phyloP scores from a whole-genome alignment of 2,888 invertebrate genomes.

The Amblyjoppa fuscipennis region DNA sequence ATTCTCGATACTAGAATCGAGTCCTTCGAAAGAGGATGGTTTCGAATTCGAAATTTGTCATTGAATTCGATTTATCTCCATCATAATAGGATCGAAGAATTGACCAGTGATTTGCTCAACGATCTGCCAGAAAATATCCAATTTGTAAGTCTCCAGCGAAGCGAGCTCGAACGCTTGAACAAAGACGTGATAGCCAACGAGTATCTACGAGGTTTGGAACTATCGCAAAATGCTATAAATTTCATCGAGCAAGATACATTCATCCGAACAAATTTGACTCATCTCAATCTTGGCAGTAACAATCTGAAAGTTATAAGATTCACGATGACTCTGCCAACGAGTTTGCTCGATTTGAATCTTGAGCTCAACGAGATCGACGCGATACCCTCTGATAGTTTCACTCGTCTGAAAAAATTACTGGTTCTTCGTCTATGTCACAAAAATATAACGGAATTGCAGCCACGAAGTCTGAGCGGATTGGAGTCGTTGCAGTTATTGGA shows the following conservation, averaged over 20 bases:
- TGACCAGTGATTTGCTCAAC: slow-evolving; percentile 74
- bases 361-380: slow-evolving; percentile 66
- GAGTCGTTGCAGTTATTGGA: slow-evolving; percentile 54
- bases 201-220: slow-evolving; percentile 81
- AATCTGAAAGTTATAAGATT: slow-evolving; percentile 70
- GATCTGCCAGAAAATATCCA: slow-evolving; percentile 71
- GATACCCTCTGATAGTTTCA: slow-evolving; percentile 69
- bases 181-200: slow-evolving; percentile 72
- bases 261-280: slow-evolving; percentile 77
- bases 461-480: slow-evolving; percentile 46
- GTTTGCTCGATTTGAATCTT: slow-evolving; percentile 66
- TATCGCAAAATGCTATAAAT: slow-evolving; percentile 82
- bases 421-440: background rate
- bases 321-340: slow-evolving; percentile 69
- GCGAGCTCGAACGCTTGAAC: slow-evolving; percentile 68
- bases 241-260: slow-evolving; percentile 82
- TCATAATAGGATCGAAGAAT: slow-evolving; percentile 72
- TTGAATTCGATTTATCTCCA: slow-evolving; percentile 71
- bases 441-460: background rate
- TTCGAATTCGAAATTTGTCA: slow-evolving; percentile 67
- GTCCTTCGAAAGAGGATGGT: slow-evolving; percentile 75
- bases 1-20: slow-evolving; percentile 68
- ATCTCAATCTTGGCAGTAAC: slow-evolving; percentile 70
- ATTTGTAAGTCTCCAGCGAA: slow-evolving; percentile 70
- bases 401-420: slow-evolving; percentile 57